Percentiles rank a stretch among this genome's conserved stretches.
These are phyloP conservation scores for Temnothorax ravouxi DNA, from an alignment of 2,888 invertebrate species.

Conservation along the genomic window DNA sequence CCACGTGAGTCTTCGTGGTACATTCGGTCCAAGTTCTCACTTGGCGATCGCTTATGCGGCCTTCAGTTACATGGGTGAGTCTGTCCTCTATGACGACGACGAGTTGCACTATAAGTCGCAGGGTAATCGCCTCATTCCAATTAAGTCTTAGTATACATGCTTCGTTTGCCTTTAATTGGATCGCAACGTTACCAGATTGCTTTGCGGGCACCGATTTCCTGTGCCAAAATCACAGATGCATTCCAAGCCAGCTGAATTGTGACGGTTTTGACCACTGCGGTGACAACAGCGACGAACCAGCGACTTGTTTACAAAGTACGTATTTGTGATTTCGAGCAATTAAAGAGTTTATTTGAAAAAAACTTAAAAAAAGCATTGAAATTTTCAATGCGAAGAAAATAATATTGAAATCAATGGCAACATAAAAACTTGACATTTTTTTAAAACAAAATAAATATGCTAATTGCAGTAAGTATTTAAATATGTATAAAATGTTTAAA, in stretches of 20 bases:
- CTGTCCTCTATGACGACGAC: not conserved
- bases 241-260: conserved; percentile 90
- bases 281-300: conserved; percentile 90
- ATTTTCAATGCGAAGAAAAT: not conserved
- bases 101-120: not conserved
- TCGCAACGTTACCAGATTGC: conserved; percentile 87
- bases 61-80: conserved; percentile 90
- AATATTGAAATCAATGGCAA: not conserved
- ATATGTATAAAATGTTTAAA: not conserved
- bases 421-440: not conserved
- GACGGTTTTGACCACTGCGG: conserved; percentile 93
- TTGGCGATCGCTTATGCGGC: conserved; percentile 91
- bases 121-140: not conserved
- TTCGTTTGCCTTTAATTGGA: not conserved
- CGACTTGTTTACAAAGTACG: conserved; percentile 88
- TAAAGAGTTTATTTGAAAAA: not conserved
- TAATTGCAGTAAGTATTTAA: not conserved
- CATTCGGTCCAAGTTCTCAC: conserved; percentile 89
- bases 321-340: not conserved
- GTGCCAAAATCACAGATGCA: conserved; percentile 91
- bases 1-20: conserved; percentile 90
- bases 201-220: conserved; percentile 90
- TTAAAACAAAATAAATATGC: not conserved
- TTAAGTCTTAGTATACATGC: not conserved
- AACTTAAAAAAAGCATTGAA: not conserved